Evolutionary conservation across 2,797 vertebrate species (phyloP), one percentile per base, ranked within the genome.

Genomic region (Scleropages formosus): DNA sequence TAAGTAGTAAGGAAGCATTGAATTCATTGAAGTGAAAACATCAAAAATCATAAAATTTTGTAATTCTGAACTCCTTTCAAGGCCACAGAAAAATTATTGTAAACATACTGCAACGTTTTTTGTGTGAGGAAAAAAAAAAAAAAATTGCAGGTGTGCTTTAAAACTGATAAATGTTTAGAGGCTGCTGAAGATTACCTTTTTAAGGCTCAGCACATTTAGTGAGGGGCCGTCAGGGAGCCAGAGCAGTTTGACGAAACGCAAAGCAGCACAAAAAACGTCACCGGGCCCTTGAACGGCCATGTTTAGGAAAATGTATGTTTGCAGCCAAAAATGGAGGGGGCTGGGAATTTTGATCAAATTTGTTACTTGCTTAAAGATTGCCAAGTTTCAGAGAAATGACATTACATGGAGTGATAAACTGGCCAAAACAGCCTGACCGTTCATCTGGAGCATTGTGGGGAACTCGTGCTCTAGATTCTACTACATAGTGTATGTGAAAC

Each of bases 291-390:
- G 66, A 65, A 62, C 56, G 58, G 77, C 46, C 49, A 12, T 74
- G 72, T 67, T 69, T 56, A 74, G 77, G 65, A 78, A 78, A 74
- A 53, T 39, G 58, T n/a, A 73, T 39, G 15, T 61, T 69, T 31
- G 59, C 65, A 58, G 64, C 64, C 72, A 78, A 74, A 72, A 49
- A 66, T 49, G 47, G 26, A 51, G 66, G 20, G 69, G 77, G 56
- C 51, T 69, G 60, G 31, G 22, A 67, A 18, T 58, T 60, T 39
- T 60, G 26, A 53, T 39, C 20, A 62, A 78, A 51, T 56, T 60
- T 63, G 46, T 60, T 65, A 61, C 58, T 64, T 56, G 63, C 66
- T 78, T 78, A 47, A 74, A 53, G 18, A 77, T 44, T 44, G 6
- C 53, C 53, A 13, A 26, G 8, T 16, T 68, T 51, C 44, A 68